phyloP scores from a whole-genome alignment of 2,113 vertebrate genomes.

The Halcyon malimbica region DNA sequence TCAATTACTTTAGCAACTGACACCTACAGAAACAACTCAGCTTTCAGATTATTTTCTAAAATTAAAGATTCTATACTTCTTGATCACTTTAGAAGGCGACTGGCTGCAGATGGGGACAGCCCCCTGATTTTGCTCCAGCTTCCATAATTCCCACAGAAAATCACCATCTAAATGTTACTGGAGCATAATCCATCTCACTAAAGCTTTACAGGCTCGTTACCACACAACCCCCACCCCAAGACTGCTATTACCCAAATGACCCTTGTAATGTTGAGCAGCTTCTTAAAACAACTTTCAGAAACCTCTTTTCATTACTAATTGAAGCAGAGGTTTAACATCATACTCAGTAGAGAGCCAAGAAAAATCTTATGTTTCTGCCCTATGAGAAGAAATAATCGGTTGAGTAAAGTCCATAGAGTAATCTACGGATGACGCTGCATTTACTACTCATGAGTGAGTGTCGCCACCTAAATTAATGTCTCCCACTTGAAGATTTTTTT shows the following conservation, averaged over 20 bases:
- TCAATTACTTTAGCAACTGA: not conserved
- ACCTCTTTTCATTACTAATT: not conserved
- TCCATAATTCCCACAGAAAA: not conserved
- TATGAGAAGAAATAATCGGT: not conserved
- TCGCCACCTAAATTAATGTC: not conserved
- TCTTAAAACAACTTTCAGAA: constrained; percentile 13
- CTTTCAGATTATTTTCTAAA: not conserved
- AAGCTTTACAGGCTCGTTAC: not conserved
- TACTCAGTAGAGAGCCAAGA: not conserved
- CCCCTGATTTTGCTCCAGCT: not conserved
- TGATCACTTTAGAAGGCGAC: not conserved
- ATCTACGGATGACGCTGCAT: not conserved
- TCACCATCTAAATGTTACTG: not conserved
- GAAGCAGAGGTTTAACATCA: not conserved
- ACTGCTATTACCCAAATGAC: not conserved
- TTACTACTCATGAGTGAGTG: not conserved
- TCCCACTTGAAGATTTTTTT: not conserved
- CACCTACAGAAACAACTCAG: not conserved
- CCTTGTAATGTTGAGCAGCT: not conserved
- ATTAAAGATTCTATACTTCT: not conserved
- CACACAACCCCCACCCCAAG: not conserved
- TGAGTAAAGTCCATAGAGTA: not conserved
- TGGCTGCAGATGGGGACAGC: not conserved
- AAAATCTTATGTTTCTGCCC: not conserved
- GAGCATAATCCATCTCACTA: not conserved